phyloP scores from a whole-genome alignment of 2,797 vertebrate genomes.

The Lacerta agilis region DNA sequence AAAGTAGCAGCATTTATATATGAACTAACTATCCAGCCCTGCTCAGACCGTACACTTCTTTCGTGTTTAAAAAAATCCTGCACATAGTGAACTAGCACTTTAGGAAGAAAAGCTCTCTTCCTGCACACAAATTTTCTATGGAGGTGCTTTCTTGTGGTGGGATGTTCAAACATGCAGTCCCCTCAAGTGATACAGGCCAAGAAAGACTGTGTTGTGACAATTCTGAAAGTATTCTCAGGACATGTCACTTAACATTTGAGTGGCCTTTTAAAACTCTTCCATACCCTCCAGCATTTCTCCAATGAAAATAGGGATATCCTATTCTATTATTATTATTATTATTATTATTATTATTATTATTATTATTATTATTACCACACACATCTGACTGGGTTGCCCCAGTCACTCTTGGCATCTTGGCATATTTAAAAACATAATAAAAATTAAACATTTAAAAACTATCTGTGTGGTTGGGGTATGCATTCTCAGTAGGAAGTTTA shows the following conservation, averaged over 20 bases:
- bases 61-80: neutral
- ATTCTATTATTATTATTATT: no score
- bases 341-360: no score
- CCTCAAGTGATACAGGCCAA: neutral
- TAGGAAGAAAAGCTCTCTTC: neutral
- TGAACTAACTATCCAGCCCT: neutral
- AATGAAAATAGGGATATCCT: no score
- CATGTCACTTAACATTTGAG: no score
- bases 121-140: neutral
- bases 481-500: neutral
- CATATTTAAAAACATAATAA: no score
- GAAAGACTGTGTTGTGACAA: no score
- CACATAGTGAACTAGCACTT: neutral
- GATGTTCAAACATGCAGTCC: no score
- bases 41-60: rapidly evolving
- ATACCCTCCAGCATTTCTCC: no score
- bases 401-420: no score
- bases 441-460: neutral
- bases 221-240: neutral
- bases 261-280: neutral
- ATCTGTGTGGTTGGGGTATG: neutral
- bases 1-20: neutral
- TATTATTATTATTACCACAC: no score
- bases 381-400: no score
- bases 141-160: neutral